Evolutionary conservation across 2,888 invertebrate species (phyloP).

Genomic region (Scrobipalpa atriplicella): DNA sequence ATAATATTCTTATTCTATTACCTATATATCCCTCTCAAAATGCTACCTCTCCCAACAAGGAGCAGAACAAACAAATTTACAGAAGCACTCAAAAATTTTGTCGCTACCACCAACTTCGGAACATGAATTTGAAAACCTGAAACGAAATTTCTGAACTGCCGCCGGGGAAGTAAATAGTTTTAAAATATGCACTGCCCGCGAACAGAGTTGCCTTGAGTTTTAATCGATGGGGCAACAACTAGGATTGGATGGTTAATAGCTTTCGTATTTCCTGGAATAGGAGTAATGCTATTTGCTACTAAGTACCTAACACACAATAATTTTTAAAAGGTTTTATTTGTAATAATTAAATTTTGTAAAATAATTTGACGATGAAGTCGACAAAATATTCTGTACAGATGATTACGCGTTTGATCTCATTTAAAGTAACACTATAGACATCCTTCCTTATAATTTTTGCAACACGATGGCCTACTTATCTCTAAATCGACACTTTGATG

Average conservation of each 20-base stretch:
- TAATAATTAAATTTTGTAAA: no score
- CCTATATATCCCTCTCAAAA: background rate
- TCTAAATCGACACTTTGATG: no score
- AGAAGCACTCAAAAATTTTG: constrained; percentile 14
- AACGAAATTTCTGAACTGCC: constrained; percentile 20
- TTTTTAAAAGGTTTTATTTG: background rate
- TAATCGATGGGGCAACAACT: constrained; percentile 21
- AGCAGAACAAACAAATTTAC: background rate
- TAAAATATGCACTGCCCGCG: constrained; percentile 18
- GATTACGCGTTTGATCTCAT: no score
- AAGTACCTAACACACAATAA: background rate
- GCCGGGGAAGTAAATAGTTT: constrained; percentile 12
- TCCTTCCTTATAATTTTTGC: no score
- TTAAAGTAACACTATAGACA: no score
- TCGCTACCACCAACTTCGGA: constrained; percentile 11
- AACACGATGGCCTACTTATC: no score
- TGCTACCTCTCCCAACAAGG: background rate
- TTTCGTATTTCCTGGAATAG: constrained; percentile 11
- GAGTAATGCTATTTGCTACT: background rate
- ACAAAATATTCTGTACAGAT: no score
- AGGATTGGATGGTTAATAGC: constrained; percentile 21
- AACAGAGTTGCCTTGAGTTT: background rate
- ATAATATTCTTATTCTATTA: no score
- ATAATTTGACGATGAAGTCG: no score
- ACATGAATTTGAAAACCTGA: constrained; percentile 12